phyloP scores from a whole-genome alignment of 2,113 vertebrate species.

The Mobula birostris region DNA sequence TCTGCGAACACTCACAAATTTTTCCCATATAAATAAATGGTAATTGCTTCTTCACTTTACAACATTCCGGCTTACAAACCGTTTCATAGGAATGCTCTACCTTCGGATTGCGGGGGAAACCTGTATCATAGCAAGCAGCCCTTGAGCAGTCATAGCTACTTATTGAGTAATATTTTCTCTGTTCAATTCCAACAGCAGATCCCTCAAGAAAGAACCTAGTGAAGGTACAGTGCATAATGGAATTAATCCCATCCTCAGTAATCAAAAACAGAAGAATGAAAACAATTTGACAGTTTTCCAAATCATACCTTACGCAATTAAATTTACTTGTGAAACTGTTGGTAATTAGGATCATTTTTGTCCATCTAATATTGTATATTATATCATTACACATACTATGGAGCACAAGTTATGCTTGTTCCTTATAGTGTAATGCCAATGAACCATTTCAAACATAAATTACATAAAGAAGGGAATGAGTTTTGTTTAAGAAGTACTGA shows the following conservation, averaged over 20 bases:
- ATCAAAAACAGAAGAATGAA: neutral
- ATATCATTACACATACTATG: neutral
- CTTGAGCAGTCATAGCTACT: neutral
- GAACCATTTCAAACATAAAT: too few species aligned
- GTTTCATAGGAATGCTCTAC: too few species aligned
- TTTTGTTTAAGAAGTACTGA: too few species aligned
- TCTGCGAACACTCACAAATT: too few species aligned
- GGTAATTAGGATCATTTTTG: neutral
- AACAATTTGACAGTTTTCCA: neutral
- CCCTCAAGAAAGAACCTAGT: neutral
- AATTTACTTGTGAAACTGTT: neutral
- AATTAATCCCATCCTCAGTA: neutral
- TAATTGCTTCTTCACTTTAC: too few species aligned
- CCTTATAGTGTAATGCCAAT: too few species aligned
- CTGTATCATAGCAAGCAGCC: neutral
- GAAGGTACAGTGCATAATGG: neutral
- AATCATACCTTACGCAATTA: neutral
- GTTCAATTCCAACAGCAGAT: neutral
- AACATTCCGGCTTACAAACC: too few species aligned
- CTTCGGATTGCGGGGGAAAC: too few species aligned
- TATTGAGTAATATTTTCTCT: neutral
- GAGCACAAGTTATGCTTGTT: neutral
- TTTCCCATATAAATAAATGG: too few species aligned
- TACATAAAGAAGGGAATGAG: too few species aligned
- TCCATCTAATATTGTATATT: neutral